Evolutionary conservation across 1,140 invertebrate genomes (phyloP).

Genomic region (Cotesia vestalis): DNA sequence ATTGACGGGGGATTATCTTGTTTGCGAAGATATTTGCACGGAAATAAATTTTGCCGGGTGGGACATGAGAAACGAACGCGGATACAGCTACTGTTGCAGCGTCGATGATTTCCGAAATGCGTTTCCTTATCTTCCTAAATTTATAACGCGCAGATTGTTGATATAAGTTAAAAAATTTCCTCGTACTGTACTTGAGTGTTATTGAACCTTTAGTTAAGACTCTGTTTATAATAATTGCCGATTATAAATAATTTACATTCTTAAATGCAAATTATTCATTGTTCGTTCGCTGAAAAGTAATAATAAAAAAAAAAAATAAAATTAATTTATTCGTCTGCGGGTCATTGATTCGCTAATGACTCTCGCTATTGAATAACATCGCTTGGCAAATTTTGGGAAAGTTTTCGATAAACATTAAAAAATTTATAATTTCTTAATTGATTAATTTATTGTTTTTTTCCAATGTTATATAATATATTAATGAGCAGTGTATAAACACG

Average conservation of each 20-base stretch:
- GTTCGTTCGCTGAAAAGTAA: constrained; percentile 30
- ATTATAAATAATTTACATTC: constrained; percentile 14
- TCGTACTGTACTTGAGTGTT: too few species aligned
- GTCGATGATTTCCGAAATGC: constrained; percentile 35
- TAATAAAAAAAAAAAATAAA: background rate
- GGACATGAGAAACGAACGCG: constrained; percentile 19
- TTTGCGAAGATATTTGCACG: constrained; percentile 35
- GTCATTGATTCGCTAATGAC: constrained; percentile 42
- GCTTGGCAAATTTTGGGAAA: constrained; percentile 36
- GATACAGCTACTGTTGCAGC: constrained; percentile 43
- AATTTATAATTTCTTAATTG: background rate
- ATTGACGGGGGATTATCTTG: constrained; percentile 26
- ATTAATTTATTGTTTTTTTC: background rate
- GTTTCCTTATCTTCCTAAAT: constrained; percentile 29
- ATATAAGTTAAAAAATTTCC: background rate
- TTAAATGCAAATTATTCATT: constrained; percentile 38
- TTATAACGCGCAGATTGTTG: constrained; percentile 9
- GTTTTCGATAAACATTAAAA: background rate
- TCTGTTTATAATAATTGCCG: background rate
- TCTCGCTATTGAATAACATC: constrained; percentile 20
- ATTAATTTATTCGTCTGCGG: constrained; percentile 16
- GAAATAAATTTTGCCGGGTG: constrained; percentile 28
- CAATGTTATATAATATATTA: background rate
- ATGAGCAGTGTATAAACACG: too few species aligned
- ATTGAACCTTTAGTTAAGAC: background rate